Percentiles rank a stretch among this genome's conserved stretches.
phyloP scores from a whole-genome alignment of 1,140 invertebrate species.

The Drosophila nasuta region DNA sequence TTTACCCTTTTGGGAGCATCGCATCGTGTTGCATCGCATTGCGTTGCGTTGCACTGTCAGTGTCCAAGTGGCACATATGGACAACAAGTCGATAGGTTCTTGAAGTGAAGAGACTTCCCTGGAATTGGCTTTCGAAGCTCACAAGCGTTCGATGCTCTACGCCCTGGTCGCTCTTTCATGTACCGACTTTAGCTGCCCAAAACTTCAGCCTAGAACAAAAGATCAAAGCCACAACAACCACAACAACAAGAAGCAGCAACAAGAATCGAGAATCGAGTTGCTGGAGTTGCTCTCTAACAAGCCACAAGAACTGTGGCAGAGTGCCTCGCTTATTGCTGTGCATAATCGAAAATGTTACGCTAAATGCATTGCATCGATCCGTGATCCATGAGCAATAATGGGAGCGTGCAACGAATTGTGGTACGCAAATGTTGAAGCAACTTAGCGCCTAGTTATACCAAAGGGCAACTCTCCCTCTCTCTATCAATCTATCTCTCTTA shows the following conservation, averaged over 20 bases:
- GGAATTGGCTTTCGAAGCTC: conserved; percentile 72
- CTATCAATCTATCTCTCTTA: background rate
- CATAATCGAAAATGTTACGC: conserved; percentile 52
- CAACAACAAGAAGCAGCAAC: background rate
- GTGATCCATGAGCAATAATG: conserved; percentile 27
- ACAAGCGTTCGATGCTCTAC: background rate
- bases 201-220: conserved; percentile 40
- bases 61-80: conserved; percentile 52
- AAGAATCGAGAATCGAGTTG: background rate
- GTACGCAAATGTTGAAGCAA: conserved; percentile 50
- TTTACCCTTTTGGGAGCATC: conserved; percentile 34
- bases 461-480: background rate
- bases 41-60: conserved; percentile 37
- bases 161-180: conserved; percentile 40
- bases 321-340: conserved; percentile 42
- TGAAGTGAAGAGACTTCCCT: conserved; percentile 74
- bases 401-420: conserved; percentile 48
- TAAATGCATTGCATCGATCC: conserved; percentile 55
- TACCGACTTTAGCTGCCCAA: conserved; percentile 17
- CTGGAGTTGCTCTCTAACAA: conserved; percentile 16
- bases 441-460: conserved; percentile 48
- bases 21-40: background rate
- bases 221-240: conserved; percentile 25
- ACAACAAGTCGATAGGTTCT: conserved; percentile 54
- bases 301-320: background rate